Evolutionary conservation across 1,140 invertebrate species (phyloP).

Genomic region (Chrysomallon squamiferum): DNA sequence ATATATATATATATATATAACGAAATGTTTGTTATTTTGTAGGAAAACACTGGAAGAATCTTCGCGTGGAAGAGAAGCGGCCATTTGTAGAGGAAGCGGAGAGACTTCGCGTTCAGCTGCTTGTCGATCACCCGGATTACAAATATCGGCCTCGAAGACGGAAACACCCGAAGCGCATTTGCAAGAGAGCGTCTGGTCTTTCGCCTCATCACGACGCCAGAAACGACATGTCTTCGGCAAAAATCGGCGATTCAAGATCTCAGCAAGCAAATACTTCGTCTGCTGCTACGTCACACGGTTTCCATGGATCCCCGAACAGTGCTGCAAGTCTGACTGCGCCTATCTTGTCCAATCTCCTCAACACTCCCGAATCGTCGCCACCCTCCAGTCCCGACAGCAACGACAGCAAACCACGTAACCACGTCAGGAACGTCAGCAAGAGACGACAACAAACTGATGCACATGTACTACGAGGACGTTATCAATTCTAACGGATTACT

Average conservation of each 20-base stretch:
- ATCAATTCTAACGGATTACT: slow-evolving; percentile 13
- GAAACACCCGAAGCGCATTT: slow-evolving; percentile 45
- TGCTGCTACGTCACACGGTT: background rate
- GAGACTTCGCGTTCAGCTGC: slow-evolving; percentile 91
- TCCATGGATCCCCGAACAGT: background rate
- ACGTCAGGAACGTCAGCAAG: background rate
- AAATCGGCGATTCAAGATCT: background rate
- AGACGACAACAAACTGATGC: slow-evolving; percentile 5
- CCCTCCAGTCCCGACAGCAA: slow-evolving; percentile 22
- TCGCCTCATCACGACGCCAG: background rate
- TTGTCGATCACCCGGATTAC: slow-evolving; percentile 99
- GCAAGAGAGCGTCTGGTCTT: slow-evolving; percentile 5
- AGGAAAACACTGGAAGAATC: slow-evolving; percentile 95
- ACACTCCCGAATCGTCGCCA: slow-evolving; percentile 41
- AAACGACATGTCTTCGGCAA: background rate
- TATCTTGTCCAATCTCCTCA: slow-evolving; percentile 23
- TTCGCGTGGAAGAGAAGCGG: slow-evolving; percentile 91
- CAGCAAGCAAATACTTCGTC: background rate
- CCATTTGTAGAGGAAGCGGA: slow-evolving; percentile 99
- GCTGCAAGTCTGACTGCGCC: slow-evolving; percentile 5
- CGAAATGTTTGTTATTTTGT: too few species aligned
- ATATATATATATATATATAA: too few species aligned
- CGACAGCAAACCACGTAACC: background rate
- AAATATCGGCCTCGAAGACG: slow-evolving; percentile 80
- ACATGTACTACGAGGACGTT: slow-evolving; percentile 3